Evolutionary conservation across 2,113 vertebrate genomes (phyloP), one percentile per base, ranked within the genome.

Genomic region (Toxostoma redivivum): DNA sequence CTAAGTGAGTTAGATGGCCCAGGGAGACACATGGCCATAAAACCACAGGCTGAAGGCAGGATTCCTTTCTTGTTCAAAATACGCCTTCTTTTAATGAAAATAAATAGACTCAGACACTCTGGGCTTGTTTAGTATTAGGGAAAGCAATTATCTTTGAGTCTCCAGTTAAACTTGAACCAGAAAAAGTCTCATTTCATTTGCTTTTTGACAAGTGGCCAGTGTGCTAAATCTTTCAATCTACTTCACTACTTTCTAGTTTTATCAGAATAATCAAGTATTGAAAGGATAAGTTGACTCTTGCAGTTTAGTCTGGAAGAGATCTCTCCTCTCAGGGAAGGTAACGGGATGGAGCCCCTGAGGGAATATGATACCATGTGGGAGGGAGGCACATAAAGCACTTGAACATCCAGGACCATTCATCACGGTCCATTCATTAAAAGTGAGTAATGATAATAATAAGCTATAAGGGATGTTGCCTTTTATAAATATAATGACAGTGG

Each of bases 391-490:
- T 81, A 90, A 94, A 88, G 50, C 20, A 28, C 45, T 90, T 28
- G 37, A 95, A 57, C 69, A 70, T 62, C 54, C 80, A 90, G 67
- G 31, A 57, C 40, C 47, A 38, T 93, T 90, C 64, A 67, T 94
- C 65, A 87, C 8, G 1, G 66, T 30, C 62, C 28, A 18, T 73
- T 90, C 67, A 86, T 93, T 94, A 93, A 44, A 96, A 86, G 18
- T 66, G 64, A 80, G 45, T 53, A 81, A 93, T 66, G 53, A 74
- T 62, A 88, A 94, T 90, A 92, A 92, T 64, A 80, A 81, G 35
- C 47, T 90, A 17, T 86, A 88, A 93, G 24, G 47, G 73, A 67
- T 92, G 86, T 72, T 94, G 86, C 53, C 56, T 92, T 93, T 92
- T 81, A 91, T 79, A 91, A 94, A 91, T 88, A 85, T 78, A 84